phyloP scores from a whole-genome alignment of 2,888 invertebrate genomes.

The Lepidonotus clava region DNA sequence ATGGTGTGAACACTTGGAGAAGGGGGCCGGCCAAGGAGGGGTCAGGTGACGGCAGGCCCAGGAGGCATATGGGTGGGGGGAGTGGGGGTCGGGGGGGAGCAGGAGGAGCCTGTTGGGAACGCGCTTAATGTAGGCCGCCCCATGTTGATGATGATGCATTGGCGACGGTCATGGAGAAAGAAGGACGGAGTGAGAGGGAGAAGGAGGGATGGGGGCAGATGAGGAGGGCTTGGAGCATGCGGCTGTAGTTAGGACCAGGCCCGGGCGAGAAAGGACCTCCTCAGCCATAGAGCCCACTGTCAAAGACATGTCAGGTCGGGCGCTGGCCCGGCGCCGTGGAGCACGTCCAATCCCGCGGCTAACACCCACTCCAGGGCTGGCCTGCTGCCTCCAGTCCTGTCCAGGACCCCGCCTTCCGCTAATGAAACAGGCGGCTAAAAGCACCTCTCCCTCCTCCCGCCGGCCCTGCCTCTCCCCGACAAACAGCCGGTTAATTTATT shows the following conservation, averaged over 20 bases:
- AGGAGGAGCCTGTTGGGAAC: too few species aligned
- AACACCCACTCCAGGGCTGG: background rate
- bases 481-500: conserved; percentile 4
- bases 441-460: background rate
- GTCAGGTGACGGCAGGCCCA: conserved; percentile 9
- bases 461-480: background rate
- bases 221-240: background rate
- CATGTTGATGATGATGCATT: conserved; percentile 7
- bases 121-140: too few species aligned
- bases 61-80: background rate
- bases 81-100: background rate
- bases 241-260: too few species aligned
- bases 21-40: background rate
- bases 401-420: too few species aligned
- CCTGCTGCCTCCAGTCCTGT: background rate
- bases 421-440: background rate
- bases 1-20: background rate
- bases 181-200: background rate
- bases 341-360: background rate
- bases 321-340: background rate
- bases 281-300: background rate
- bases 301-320: background rate
- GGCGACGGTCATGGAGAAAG: too few species aligned
- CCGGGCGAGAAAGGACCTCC: conserved; percentile 5
- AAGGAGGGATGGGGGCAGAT: background rate